Evolutionary conservation across 2,797 vertebrate species (phyloP), one percentile per base, ranked within the genome.

Genomic region (Microctenopoma lineatum): DNA sequence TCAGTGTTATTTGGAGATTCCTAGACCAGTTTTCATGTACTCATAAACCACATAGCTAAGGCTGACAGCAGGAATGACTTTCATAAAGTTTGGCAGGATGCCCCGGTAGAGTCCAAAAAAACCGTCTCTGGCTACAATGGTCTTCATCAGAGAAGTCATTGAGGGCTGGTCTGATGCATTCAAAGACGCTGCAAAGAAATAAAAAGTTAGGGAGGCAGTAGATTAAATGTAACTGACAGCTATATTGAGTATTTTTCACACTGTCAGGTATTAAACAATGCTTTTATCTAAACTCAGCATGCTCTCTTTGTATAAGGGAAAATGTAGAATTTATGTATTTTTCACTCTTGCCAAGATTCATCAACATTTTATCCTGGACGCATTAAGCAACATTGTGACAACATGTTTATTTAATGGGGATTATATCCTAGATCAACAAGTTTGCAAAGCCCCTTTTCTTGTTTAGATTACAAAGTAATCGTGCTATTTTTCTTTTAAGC

Each of bases 11-110:
- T 94, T 89, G 4, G 92, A 93, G 68, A 99, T 94, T 52, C 96
- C 96, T 78, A 99, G 90, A 26, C 94, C 95, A 14, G 94, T 93
- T 81, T 96, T 98, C 97, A 98, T 98, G 85, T 98, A 96, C 89
- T 99, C 98, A 21, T 99, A 99, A 42, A 98, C 97, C 73, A 97
- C 98, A 7, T 99, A 99, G 87, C 98, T 99, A 87, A 99, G 98
- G 92, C 98, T 99, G 71, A 99, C 98, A n/a, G 98, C 98, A 21
- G 98, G 98, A 65, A 99, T 96, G 64, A 99, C 98, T 83, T 99
- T 99, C 96, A 99, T 96, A 88, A 99, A 99, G 89, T 99, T 99
- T 53, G 98, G 98, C 56, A 97, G 87, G 84, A 99, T 98, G 66
- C 98, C 98, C 39, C 97, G 92, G 81, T 99, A 99, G 53, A 99